A percentile compares a stretch with the other conserved stretches of the same genome.
Evolutionary conservation across 2,797 vertebrate genomes (phyloP).

Genomic region (Gephyroberyx darwinii): DNA sequence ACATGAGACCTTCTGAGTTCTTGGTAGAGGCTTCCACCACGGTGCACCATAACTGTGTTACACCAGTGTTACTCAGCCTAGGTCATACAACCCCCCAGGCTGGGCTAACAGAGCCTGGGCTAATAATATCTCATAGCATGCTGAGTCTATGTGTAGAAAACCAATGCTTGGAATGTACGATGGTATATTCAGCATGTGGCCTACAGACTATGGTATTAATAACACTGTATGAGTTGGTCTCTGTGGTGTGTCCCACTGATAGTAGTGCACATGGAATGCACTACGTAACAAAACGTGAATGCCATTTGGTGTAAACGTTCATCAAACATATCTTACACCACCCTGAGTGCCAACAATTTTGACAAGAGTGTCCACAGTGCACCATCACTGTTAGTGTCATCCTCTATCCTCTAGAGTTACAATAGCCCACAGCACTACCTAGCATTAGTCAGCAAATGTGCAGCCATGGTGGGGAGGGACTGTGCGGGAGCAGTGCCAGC

Average conservation of each 20-base stretch:
- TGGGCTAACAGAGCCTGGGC: slow-evolving; percentile 51
- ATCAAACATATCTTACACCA: not conserved
- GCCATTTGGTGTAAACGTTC: not conserved
- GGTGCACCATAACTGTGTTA: slow-evolving; percentile 11
- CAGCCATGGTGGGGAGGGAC: not conserved
- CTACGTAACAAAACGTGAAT: not conserved
- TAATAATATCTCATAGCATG: slow-evolving; percentile 68
- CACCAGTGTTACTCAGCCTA: slow-evolving; percentile 6
- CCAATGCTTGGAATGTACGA: slow-evolving; percentile 32
- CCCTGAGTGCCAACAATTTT: not conserved
- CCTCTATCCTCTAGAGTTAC: not conserved
- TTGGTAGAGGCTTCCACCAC: not conserved
- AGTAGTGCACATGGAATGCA: not conserved
- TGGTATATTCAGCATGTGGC: slow-evolving; percentile 1
- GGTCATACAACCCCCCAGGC: slow-evolving; percentile 34
- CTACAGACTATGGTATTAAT: not conserved
- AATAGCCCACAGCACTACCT: not conserved
- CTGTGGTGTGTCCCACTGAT: not conserved
- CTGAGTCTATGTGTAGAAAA: slow-evolving; percentile 35
- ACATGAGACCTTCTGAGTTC: slow-evolving; percentile 35
- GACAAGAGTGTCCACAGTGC: not conserved
- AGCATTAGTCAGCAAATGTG: slow-evolving; percentile 33
- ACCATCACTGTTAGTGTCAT: slow-evolving; percentile 11
- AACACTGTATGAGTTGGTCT: not conserved
- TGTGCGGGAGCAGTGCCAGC: slow-evolving; percentile 49